Evolutionary conservation across 2,888 invertebrate species (phyloP).

Genomic region (Orthonevra nobilis): DNA sequence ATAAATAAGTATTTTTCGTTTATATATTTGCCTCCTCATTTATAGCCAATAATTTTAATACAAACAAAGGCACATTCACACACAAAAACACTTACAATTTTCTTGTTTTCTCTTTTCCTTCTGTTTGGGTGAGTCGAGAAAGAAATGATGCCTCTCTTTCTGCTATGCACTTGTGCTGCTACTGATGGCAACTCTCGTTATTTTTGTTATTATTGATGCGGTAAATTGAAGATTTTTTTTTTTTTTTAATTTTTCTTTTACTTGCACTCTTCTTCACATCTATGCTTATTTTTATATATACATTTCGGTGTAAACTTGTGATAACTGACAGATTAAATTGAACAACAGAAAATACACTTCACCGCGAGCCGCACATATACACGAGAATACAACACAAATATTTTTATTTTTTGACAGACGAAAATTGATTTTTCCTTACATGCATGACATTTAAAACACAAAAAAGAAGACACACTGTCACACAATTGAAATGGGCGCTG

Average conservation of each 20-base stretch:
- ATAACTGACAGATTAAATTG: constrained; percentile 14
- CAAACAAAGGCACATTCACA: background rate
- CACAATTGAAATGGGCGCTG: background rate
- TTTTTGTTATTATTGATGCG: constrained; percentile 29
- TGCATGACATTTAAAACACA: too few species aligned
- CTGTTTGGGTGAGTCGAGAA: background rate
- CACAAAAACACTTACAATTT: constrained; percentile 14
- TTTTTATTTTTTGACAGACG: constrained; percentile 19
- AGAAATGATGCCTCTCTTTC: background rate
- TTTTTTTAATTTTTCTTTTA: constrained; percentile 19
- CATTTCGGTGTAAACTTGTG: too few species aligned
- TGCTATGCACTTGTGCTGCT: constrained; percentile 13
- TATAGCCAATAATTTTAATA: too few species aligned
- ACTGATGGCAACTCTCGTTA: constrained; percentile 8
- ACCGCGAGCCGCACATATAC: constrained; percentile 3
- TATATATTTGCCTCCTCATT: background rate
- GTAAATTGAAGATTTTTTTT: constrained; percentile 24
- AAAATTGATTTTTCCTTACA: constrained; percentile 64
- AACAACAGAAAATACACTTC: background rate
- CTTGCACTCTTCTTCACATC: constrained; percentile 22
- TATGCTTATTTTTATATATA: constrained; percentile 3
- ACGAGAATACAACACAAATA: constrained; percentile 11
- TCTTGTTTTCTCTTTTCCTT: constrained; percentile 17
- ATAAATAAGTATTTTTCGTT: constrained; percentile 5
- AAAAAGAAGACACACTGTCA: constrained; percentile 50